phyloP scores from a whole-genome alignment of 1,140 invertebrate genomes.

The Whitmania pigra region DNA sequence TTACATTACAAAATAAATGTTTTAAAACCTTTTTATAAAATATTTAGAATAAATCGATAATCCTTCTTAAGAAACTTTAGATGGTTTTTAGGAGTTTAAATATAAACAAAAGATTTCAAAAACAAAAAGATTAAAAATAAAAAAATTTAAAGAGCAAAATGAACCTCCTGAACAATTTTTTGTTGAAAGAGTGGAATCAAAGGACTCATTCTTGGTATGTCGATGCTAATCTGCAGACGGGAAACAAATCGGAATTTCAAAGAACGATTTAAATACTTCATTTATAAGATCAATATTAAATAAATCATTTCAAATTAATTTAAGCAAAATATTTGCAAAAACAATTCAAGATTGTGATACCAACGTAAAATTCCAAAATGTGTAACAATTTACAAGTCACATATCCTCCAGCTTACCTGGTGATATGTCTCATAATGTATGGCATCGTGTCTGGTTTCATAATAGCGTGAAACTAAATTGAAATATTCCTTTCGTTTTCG shows the following conservation, averaged over 20 bases:
- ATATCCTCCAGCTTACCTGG: slow-evolving; percentile 47
- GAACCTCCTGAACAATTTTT: slow-evolving; percentile 63
- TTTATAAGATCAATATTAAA: background rate
- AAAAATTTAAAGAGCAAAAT: too few relatives aligned
- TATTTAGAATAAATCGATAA: background rate
- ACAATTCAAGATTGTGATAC: background rate
- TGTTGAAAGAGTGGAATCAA: slow-evolving; percentile 85
- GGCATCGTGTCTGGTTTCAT: slow-evolving; percentile 80
- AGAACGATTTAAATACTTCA: background rate
- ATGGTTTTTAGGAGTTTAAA: background rate
- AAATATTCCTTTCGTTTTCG: slow-evolving; percentile 88
- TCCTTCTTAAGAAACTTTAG: background rate
- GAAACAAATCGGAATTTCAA: slow-evolving; percentile 7
- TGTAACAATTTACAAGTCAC: background rate
- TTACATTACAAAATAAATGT: background rate
- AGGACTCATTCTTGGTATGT: slow-evolving; percentile 92
- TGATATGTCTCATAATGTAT: slow-evolving; percentile 82
- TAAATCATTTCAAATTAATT: background rate
- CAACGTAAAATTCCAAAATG: background rate
- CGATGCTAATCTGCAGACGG: slow-evolving; percentile 71
- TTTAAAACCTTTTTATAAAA: background rate
- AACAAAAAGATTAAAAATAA: too few relatives aligned
- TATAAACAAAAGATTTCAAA: background rate
- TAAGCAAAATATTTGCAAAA: background rate
- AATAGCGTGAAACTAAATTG: slow-evolving; percentile 87